Base-by-base conservation (phyloP, 2,888 invertebrate genomes). In the Neria commutata region DNA sequence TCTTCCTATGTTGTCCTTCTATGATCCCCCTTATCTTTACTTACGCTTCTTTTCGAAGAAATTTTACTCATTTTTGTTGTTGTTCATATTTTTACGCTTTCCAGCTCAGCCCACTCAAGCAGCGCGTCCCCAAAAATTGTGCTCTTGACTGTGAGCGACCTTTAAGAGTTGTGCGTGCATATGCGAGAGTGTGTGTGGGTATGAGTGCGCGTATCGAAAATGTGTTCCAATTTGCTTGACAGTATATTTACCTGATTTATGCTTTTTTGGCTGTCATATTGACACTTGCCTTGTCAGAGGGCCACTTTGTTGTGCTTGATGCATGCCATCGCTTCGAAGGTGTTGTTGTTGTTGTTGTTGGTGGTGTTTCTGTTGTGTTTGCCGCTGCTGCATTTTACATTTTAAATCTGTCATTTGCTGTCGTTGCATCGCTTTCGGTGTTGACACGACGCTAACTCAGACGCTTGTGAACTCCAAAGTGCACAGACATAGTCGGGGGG, bases 371-470 rank as follows among this genome's bases (percentile, higher is more conserved):
- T 29, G 11, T 29, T 29, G 29, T 29, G 11, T 29, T 37, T 8
- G 14, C 37, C n/a, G n/a, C 37, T n/a, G n/a, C 37, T 8, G 37
- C n/a, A 21, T 21, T 6, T 3, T 42, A 42, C 42, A 42, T 5
- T 42, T 42, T 42, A 42, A 42, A 42, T 17, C 42, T 42, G 42
- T 42, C 19, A 42, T 42, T 42, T 19, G 17, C 37, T 37, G 37
- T 37, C 19, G 21, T 19, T 17, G 21, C 17, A 42, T 42, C 42
- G n/a, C n/a, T n/a, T n/a, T n/a, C n/a, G n/a, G n/a, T n/a, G n/a
- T n/a, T n/a, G n/a, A n/a, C n/a, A n/a, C n/a, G n/a, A n/a, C n/a
- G n/a, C n/a, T n/a, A n/a, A n/a, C n/a, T n/a, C n/a, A n/a, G n/a
- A n/a, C n/a, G n/a, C n/a, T n/a, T n/a, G n/a, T n/a, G n/a, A n/a